phyloP scores from a whole-genome alignment of 1,140 invertebrate genomes.

The Helicoverpa zea region DNA sequence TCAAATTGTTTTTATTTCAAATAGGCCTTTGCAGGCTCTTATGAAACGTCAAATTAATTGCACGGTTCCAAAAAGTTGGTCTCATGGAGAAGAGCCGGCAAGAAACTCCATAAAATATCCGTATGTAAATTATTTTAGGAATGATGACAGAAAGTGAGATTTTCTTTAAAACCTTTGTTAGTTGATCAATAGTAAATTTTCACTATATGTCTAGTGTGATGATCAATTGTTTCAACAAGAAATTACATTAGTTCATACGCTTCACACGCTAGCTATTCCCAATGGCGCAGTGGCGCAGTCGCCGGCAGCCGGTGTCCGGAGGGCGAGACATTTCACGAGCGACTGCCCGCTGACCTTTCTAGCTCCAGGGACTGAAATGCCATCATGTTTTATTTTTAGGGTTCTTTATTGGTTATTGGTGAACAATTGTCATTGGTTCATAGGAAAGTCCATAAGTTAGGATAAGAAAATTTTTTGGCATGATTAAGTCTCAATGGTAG shows the following conservation, averaged over 20 bases:
- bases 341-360: conserved; percentile 82
- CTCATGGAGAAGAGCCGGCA: too few species aligned
- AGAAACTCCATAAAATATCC: too few species aligned
- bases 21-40: too few species aligned
- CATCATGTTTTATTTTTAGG: conserved; percentile 78
- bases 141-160: too few species aligned
- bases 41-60: too few species aligned
- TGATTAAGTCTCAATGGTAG: background rate
- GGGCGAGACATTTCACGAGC: conserved; percentile 83
- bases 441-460: background rate
- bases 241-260: conserved; percentile 42
- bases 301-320: conserved; percentile 62
- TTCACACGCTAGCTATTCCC: conserved; percentile 63
- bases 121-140: too few species aligned
- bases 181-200: too few species aligned
- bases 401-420: background rate
- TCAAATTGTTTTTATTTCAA: too few species aligned
- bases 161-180: too few species aligned
- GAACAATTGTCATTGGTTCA: background rate
- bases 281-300: conserved; percentile 58
- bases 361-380: conserved; percentile 80
- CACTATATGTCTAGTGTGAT: too few species aligned
- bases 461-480: background rate
- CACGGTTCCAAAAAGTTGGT: too few species aligned
- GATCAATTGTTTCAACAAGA: too few species aligned